Base-by-base conservation (phyloP, 2,888 invertebrate genomes). In the Eledona agricola region DNA sequence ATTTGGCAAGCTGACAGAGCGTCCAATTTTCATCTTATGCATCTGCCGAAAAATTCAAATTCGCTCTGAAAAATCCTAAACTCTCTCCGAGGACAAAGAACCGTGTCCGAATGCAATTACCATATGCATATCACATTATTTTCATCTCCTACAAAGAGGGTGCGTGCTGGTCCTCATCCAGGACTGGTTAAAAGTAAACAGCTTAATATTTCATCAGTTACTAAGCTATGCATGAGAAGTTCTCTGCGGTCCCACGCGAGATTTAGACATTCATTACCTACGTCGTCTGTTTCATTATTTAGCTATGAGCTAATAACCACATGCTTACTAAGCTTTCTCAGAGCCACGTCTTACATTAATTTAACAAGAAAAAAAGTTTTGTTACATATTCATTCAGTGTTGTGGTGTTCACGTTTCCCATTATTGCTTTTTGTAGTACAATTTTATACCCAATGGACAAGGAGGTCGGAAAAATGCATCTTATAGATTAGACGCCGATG, bases 261-360 rank as follows among this genome's bases (percentile, higher is more conserved):
- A 60, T 56, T 59, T 51, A 57, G 50, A 57, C 57, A 59, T 60
- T 60, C 57, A 60, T 59, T 59, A 57, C 55, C 45, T 35, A 52
- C 60, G 53, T 56, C 60, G 57, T 58, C 57, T 58, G 52, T 53
- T 63, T 58, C 57, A 61, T 62, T 61, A 60, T 64, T 64, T 58
- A 64, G 60, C 61, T 59, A 55, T 58, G 26, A 51, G 57, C 53
- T 55, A 59, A 59, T 59, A 59, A 58, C 55, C 54, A 59, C 52
- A 55, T 54, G 52, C 57, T 57, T 52, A 57, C 55, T 54, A 54
- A 40, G 51, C 49, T 50, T 46, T 52, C 53, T n/a, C n/a, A n/a
- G n/a, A n/a, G n/a, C n/a, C n/a, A n/a, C n/a, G n/a, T n/a, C n/a
- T n/a, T n/a, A n/a, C n/a, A n/a, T n/a, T n/a, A n/a, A n/a, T n/a